Conservation (phyloP, 2,113 vertebrate genomes). For the Oceanodroma tethys region DNA sequence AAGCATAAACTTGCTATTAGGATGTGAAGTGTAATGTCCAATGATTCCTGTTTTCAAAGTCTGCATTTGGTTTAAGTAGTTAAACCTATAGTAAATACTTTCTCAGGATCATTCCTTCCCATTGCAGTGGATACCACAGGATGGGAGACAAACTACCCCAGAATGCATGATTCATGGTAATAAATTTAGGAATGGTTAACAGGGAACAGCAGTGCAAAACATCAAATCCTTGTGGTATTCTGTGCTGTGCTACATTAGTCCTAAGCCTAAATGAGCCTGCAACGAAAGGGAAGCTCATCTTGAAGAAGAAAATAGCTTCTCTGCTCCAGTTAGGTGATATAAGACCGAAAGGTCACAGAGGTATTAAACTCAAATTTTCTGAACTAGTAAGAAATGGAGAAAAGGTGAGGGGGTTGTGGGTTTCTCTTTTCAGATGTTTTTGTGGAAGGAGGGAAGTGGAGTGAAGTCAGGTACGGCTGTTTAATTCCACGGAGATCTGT, state of each 20-base stretch:
- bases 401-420: background rate
- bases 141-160: background rate
- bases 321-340: background rate
- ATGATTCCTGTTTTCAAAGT: background rate
- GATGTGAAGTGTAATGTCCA: background rate
- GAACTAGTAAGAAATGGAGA: background rate
- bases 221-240: background rate
- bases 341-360: conserved; percentile 12
- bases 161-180: background rate
- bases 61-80: background rate
- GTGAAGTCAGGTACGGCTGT: background rate
- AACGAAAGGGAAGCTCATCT: background rate
- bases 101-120: background rate
- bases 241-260: background rate
- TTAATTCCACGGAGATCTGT: background rate
- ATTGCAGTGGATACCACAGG: background rate
- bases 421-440: background rate
- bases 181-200: background rate
- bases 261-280: background rate
- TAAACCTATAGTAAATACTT: background rate
- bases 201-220: background rate
- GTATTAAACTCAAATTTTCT: background rate
- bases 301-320: background rate
- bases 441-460: background rate
- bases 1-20: background rate